Conservation (phyloP, 2,888 invertebrate species). For the Volucella bombylans region DNA sequence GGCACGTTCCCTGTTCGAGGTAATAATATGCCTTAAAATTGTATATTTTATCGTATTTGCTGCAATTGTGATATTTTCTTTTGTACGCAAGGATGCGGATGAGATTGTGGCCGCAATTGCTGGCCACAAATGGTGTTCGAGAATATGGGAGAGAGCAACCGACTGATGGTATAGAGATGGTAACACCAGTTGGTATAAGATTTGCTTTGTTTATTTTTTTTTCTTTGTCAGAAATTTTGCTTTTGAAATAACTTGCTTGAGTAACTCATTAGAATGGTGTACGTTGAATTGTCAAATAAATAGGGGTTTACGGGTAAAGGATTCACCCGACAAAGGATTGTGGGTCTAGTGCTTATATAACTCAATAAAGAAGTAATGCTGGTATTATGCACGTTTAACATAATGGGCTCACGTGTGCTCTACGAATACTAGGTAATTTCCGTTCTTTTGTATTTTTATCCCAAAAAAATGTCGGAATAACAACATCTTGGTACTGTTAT, state of each 20-base stretch:
- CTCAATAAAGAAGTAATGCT: constrained; percentile 58
- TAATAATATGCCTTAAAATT: constrained; percentile 75
- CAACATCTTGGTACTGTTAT: too few relatives aligned
- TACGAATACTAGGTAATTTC: constrained; percentile 34
- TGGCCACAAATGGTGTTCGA: constrained; percentile 22
- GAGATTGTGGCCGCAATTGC: constrained; percentile 61
- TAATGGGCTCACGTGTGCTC: constrained; percentile 46
- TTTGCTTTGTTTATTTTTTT: constrained; percentile 50
- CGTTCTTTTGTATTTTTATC: background rate
- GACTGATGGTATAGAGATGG: background rate
- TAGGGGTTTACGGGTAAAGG: constrained; percentile 46
- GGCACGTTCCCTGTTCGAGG: constrained; percentile 74
- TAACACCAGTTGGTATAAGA: constrained; percentile 17
- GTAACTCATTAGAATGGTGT: constrained; percentile 63
- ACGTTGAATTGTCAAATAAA: constrained; percentile 66
- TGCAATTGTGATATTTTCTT: constrained; percentile 72
- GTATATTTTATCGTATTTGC: constrained; percentile 74
- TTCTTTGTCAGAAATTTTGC: constrained; percentile 30
- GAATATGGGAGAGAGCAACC: background rate
- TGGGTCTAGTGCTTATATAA: constrained; percentile 15
- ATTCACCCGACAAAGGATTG: constrained; percentile 32
- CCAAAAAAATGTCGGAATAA: too few relatives aligned
- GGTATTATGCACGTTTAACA: constrained; percentile 47
- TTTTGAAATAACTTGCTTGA: constrained; percentile 62
- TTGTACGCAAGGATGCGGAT: constrained; percentile 65